A percentile compares a stretch with the other conserved stretches of the same genome.
phyloP scores from a whole-genome alignment of 2,113 vertebrate genomes.

The Corapipo altera region DNA sequence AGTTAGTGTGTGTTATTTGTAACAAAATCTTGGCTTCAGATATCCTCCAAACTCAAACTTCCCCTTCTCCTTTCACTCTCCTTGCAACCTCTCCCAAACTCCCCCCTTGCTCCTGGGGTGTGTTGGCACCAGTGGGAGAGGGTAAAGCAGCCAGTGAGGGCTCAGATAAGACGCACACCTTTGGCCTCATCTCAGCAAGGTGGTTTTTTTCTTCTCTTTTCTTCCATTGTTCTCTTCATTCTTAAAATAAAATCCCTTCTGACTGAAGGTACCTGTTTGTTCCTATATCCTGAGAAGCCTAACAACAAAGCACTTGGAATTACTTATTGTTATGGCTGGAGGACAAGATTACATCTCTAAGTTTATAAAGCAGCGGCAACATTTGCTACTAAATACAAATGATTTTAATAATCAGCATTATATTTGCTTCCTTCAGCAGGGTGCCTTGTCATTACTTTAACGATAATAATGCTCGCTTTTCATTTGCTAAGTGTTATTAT shows the following conservation, averaged over 20 bases:
- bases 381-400: slow-evolving; percentile 61
- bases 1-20: fast-evolving
- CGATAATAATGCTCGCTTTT: slow-evolving; percentile 47
- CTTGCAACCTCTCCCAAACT: not conserved
- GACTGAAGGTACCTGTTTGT: slow-evolving; percentile 30
- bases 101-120: not conserved
- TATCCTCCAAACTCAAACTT: not conserved
- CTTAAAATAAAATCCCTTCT: slow-evolving; percentile 9
- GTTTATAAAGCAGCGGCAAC: slow-evolving; percentile 41
- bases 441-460: slow-evolving; percentile 62
- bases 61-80: not conserved
- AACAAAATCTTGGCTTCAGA: not conserved
- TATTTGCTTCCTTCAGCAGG: slow-evolving; percentile 59
- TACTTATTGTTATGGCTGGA: slow-evolving; percentile 40
- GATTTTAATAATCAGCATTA: slow-evolving; percentile 63
- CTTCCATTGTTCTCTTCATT: not conserved
- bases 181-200: not conserved
- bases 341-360: slow-evolving; percentile 55
- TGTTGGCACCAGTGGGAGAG: not conserved
- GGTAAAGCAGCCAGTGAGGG: not conserved
- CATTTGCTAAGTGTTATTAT: slow-evolving; percentile 64
- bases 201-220: not conserved
- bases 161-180: not conserved
- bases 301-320: slow-evolving; percentile 42
- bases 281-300: not conserved